Percentiles rank a stretch among this genome's conserved stretches.
These are phyloP conservation scores for Drosophila pachea DNA, from an alignment of 1,140 invertebrate species.

Conservation along the genomic window DNA sequence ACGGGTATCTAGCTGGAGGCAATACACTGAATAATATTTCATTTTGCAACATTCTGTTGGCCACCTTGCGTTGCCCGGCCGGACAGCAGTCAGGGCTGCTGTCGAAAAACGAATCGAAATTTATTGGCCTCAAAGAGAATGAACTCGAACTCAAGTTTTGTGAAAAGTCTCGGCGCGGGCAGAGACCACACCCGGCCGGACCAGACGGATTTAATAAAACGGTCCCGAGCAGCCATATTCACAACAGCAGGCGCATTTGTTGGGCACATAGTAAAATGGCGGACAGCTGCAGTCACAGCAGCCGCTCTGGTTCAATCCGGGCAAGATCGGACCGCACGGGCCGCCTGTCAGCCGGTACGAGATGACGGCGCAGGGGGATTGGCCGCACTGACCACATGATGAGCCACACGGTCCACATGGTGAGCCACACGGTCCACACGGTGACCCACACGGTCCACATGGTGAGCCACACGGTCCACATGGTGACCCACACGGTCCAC, in stretches of 20 bases:
- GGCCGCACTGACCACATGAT: conserved; percentile 26
- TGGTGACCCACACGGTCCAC: conserved; percentile 11
- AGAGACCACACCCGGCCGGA: neutral
- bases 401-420: conserved; percentile 3
- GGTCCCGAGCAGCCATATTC: conserved; percentile 64
- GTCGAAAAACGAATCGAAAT: conserved; percentile 34
- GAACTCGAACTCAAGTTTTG: conserved; percentile 36
- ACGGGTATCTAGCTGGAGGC: too few relatives aligned
- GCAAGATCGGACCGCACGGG: conserved; percentile 51
- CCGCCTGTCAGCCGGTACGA: conserved; percentile 54
- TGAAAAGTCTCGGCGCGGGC: conserved; percentile 29
- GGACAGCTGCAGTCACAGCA: conserved; percentile 39
- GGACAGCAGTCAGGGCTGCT: conserved; percentile 44
- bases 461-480: conserved; percentile 4
- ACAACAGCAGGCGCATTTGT: conserved; percentile 51
- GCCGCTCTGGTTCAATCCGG: conserved; percentile 43
- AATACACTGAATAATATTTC: conserved; percentile 52
- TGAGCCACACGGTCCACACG: conserved; percentile 9
- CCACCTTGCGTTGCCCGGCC: conserved; percentile 32
- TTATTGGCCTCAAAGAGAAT: conserved; percentile 58
- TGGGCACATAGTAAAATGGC: conserved; percentile 56
- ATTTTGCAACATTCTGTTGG: conserved; percentile 42
- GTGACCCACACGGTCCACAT: conserved; percentile 9
- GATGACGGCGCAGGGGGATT: conserved; percentile 44
- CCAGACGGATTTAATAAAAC: conserved; percentile 40